phyloP scores from a whole-genome alignment of 2,888 invertebrate genomes.

The Octodonta nipae region DNA sequence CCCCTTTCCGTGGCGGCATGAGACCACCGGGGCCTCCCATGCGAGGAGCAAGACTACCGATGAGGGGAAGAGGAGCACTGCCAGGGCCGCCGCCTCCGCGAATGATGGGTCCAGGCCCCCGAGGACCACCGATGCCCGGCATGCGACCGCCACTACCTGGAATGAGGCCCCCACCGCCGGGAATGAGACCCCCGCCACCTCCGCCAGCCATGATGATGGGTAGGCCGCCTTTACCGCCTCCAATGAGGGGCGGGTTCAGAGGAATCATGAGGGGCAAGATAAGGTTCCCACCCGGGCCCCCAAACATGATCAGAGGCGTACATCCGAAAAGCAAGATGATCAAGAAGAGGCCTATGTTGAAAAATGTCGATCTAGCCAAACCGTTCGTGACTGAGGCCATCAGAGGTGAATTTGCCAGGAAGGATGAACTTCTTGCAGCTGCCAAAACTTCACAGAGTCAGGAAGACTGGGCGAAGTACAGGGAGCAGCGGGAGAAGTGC shows the following conservation, averaged over 20 bases:
- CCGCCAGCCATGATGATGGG: slow-evolving; percentile 26
- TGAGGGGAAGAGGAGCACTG: slow-evolving; percentile 16
- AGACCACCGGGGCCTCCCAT: slow-evolving; percentile 23
- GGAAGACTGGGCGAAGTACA: slow-evolving; percentile 43
- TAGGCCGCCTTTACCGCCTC: slow-evolving; percentile 17
- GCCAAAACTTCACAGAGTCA: slow-evolving; percentile 38
- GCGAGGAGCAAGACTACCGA: slow-evolving; percentile 17
- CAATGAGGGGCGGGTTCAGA: slow-evolving; percentile 19
- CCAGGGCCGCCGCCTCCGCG: slow-evolving; percentile 18
- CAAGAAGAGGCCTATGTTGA: slow-evolving; percentile 20
- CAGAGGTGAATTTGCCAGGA: slow-evolving; percentile 36
- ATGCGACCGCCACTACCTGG: slow-evolving; percentile 25
- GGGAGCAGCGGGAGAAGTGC: slow-evolving; percentile 45
- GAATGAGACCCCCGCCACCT: slow-evolving; percentile 23
- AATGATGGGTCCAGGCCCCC: slow-evolving; percentile 19
- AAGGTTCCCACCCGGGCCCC: slow-evolving; percentile 10
- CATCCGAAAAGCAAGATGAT: slow-evolving; percentile 26
- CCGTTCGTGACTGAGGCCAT: slow-evolving; percentile 47
- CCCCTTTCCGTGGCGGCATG: slow-evolving; percentile 24
- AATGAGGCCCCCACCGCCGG: slow-evolving; percentile 20
- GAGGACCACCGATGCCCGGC: slow-evolving; percentile 18
- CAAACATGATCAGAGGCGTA: slow-evolving; percentile 19
- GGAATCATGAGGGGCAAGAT: slow-evolving; percentile 17
- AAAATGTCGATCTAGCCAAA: slow-evolving; percentile 36
- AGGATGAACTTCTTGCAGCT: slow-evolving; percentile 39